Percentiles rank a stretch among this genome's conserved stretches.
phyloP scores from a whole-genome alignment of 2,113 vertebrate genomes.

The Rhipidura dahli region DNA sequence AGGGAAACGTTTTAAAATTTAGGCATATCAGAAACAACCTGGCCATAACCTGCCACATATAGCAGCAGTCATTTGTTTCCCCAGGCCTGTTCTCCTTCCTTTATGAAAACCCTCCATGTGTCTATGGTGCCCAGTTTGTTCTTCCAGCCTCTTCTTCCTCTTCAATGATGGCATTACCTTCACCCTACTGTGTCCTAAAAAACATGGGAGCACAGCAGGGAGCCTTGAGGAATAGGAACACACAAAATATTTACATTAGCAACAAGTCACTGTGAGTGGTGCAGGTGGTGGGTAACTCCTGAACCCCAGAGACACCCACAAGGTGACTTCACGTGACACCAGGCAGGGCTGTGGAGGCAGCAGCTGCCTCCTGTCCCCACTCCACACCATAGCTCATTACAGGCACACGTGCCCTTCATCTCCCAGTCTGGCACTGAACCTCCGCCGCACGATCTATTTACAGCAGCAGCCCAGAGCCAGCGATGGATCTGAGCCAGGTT shows the following conservation, averaged over 20 bases:
- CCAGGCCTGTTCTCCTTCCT: background rate
- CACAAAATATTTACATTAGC: background rate
- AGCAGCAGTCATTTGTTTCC: background rate
- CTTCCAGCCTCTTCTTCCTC: background rate
- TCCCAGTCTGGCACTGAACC: slow-evolving; percentile 10
- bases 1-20: background rate
- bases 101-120: background rate
- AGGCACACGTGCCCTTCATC: slow-evolving; percentile 7
- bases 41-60: background rate
- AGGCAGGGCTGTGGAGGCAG: background rate
- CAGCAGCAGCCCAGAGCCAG: slow-evolving; percentile 8
- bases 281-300: background rate
- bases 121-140: background rate
- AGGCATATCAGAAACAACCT: background rate
- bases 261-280: background rate
- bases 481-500: background rate
- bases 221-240: background rate
- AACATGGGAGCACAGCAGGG: background rate
- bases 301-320: background rate
- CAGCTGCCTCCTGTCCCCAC: background rate
- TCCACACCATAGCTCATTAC: background rate
- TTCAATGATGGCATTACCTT: accelerated
- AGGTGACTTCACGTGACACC: background rate
- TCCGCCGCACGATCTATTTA: background rate
- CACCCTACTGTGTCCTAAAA: background rate